Conservation (phyloP, 2,797 vertebrate species). For the Diceros bicornis region DNA sequence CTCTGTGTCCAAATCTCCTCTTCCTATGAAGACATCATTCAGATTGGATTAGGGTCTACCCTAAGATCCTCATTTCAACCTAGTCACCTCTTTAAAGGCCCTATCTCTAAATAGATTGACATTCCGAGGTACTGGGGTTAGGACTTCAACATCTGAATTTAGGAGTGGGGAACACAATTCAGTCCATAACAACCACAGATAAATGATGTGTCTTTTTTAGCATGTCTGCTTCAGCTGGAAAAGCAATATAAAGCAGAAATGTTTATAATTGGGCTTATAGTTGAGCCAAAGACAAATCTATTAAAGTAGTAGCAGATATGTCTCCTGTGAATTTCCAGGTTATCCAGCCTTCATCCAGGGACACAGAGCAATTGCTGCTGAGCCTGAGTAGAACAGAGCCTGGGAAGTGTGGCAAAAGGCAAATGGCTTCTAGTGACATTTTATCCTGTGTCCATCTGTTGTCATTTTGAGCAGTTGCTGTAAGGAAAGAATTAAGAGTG, state of each 20-base stretch:
- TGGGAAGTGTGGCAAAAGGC: neutral
- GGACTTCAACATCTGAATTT: neutral
- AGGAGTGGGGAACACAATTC: neutral
- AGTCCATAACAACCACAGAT: neutral
- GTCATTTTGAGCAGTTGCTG: conserved; percentile 28
- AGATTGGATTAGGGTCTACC: neutral
- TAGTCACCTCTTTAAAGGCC: neutral
- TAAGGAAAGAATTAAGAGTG: conserved; percentile 37
- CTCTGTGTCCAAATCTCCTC: neutral
- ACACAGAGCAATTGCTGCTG: neutral
- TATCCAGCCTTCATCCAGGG: neutral
- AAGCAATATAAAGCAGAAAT: neutral
- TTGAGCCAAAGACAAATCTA: neutral
- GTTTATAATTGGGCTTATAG: neutral
- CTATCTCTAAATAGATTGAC: neutral
- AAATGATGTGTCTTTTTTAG: neutral
- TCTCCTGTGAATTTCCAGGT: neutral
- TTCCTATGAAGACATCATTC: neutral
- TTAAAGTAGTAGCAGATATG: neutral
- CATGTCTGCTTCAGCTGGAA: neutral
- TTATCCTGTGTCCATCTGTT: neutral
- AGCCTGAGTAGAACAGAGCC: neutral
- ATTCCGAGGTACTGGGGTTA: neutral
- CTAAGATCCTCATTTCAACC: neutral
- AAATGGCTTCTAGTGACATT: neutral